Evolutionary conservation across 2,888 invertebrate genomes (phyloP).

Genomic region (Helleia helle): DNA sequence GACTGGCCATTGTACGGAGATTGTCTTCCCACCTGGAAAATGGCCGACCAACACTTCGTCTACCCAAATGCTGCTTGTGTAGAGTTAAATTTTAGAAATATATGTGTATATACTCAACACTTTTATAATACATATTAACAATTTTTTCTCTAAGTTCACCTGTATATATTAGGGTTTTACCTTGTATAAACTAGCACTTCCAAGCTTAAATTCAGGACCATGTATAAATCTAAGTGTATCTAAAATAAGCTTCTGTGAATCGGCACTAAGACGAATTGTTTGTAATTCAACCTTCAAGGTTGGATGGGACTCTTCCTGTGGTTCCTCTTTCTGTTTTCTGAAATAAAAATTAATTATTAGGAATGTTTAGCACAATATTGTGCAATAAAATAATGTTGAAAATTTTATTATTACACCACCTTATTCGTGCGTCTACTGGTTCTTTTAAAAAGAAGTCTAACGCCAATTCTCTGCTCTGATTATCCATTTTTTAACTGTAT

Average conservation of each 20-base stretch:
- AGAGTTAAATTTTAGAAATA: no score
- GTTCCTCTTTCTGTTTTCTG: conserved; percentile 57
- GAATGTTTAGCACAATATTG: conserved; percentile 18
- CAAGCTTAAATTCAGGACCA: conserved; percentile 78
- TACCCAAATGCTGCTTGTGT: no score
- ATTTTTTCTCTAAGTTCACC: no score
- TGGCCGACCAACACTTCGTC: no score
- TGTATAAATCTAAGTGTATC: conserved; percentile 83
- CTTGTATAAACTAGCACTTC: conserved; percentile 73
- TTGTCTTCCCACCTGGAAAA: no score
- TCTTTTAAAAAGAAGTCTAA: conserved; percentile 78
- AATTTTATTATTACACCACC: conserved; percentile 36
- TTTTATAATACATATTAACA: no score
- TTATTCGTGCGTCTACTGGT: conserved; percentile 75
- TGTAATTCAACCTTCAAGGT: conserved; percentile 83
- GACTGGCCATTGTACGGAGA: no score
- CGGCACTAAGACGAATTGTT: conserved; percentile 78
- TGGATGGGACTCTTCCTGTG: conserved; percentile 60
- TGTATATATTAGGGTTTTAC: no score
- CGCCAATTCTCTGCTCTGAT: conserved; percentile 70
- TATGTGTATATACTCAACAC: no score
- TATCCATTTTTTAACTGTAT: conserved; percentile 58
- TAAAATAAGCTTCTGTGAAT: conserved; percentile 81
- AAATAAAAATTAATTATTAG: conserved; percentile 9
- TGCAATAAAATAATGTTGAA: conserved; percentile 17